Base-by-base conservation (phyloP, 92 coral and sea anemone genomes). In the Ricordea florida region DNA sequence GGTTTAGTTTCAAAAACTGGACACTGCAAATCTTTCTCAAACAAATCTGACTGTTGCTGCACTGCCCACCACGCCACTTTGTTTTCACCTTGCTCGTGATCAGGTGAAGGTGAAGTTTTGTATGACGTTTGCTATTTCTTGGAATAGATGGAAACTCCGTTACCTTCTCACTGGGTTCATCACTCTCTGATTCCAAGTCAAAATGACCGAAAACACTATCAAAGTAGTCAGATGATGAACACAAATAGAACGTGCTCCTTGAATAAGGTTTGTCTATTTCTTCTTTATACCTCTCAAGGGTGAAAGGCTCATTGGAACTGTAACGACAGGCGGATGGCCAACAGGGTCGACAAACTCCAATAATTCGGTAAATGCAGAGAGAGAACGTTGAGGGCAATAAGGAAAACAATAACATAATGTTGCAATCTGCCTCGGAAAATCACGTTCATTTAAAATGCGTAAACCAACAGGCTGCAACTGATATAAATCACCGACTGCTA, bases 271-370 rank as follows among this genome's bases (percentile, higher is more conserved):
- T 78, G 51, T 71, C 90, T 34, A 85, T 79, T 73, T 78, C 86
- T 37, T 85, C 85, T 50, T 84, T 84, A 72, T 84, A 69, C 66
- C 85, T 77, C 45, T 55, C 71, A 47, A 85, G 90, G 20, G 70
- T 72, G 70, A 85, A 85, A 62, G 90, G 90, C 67, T 85, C 90
- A 50, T 78, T 56, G 48, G 69, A 70, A 80, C 82, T n/a, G n/a
- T n/a, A n/a, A n/a, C n/a, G n/a, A n/a, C n/a, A n/a, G n/a, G n/a
- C n/a, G n/a, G n/a, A n/a, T n/a, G n/a, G n/a, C n/a, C n/a, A n/a
- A n/a, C n/a, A n/a, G n/a, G n/a, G n/a, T n/a, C n/a, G n/a, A n/a
- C n/a, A n/a, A n/a, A n/a, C n/a, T n/a, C n/a, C n/a, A n/a, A n/a
- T n/a, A n/a, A n/a, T n/a, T n/a, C n/a, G n/a, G n/a, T n/a, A n/a